Conservation (phyloP, 2,888 invertebrate genomes). For the Troglohyphantes excavatus region DNA sequence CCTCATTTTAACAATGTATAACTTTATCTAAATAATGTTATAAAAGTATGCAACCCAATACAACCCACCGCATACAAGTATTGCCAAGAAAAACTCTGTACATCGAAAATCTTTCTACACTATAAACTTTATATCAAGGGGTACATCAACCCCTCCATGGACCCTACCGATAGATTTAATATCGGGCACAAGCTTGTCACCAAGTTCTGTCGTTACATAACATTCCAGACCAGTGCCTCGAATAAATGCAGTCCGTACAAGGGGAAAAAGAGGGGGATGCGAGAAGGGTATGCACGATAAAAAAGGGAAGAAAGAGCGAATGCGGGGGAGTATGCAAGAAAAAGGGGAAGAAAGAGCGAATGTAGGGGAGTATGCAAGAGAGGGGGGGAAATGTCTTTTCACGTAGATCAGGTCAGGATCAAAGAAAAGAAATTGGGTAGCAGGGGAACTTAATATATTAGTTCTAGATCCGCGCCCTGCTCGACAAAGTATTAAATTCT, state of each 20-base stretch:
- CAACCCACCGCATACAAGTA: no score
- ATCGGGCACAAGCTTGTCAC: constrained; percentile 28
- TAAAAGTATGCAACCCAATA: no score
- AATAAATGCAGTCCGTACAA: constrained; percentile 41
- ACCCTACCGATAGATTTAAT: constrained; percentile 39
- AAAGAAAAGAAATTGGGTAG: constrained; percentile 36
- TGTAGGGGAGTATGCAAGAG: not conserved
- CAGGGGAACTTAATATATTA: constrained; percentile 69
- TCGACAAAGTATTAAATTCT: constrained; percentile 66
- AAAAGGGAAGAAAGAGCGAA: not conserved
- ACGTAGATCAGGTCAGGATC: constrained; percentile 23
- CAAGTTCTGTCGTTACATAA: constrained; percentile 56
- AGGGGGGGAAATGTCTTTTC: constrained; percentile 14
- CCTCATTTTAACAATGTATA: no score
- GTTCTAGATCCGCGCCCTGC: constrained; percentile 38
- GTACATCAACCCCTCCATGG: constrained; percentile 22
- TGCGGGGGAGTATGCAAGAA: not conserved
- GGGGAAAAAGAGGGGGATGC: not conserved
- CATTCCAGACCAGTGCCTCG: constrained; percentile 45
- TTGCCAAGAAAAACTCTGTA: no score
- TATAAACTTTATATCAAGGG: constrained; percentile 28
- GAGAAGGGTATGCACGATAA: not conserved
- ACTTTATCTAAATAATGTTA: no score
- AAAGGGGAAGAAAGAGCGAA: constrained; percentile 8
- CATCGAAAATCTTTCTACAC: constrained; percentile 18